Conservation (phyloP, 2,113 vertebrate species). For the Erpornis zantholeuca region DNA sequence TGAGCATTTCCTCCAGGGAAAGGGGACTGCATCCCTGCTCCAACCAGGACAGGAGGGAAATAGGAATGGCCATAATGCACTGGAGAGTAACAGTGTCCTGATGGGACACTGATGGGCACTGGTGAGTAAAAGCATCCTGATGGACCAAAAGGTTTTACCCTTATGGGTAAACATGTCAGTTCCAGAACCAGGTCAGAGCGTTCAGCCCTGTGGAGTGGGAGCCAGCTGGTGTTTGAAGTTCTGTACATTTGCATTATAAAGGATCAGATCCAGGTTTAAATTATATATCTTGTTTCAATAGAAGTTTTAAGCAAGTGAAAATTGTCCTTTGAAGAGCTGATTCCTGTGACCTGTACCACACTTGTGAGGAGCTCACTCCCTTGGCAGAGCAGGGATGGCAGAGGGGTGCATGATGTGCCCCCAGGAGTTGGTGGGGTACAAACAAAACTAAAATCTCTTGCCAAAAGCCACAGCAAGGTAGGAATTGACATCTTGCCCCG, state of each 20-base stretch:
- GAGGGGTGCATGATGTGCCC: not conserved
- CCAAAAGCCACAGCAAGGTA: not conserved
- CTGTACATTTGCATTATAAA: not conserved
- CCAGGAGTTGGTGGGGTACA: not conserved
- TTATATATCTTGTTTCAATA: not conserved
- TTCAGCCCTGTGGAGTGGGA: not conserved
- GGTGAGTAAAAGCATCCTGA: not conserved
- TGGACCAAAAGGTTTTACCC: not conserved
- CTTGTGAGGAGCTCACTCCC: not conserved
- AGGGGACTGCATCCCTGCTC: not conserved
- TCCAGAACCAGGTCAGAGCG: not conserved
- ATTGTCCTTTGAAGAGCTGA: not conserved
- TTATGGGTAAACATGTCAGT: not conserved
- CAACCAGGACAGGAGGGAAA: not conserved
- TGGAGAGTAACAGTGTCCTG: not conserved
- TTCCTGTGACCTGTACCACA: not conserved
- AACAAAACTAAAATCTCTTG: not conserved
- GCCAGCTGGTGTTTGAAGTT: not conserved
- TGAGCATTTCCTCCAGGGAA: not conserved
- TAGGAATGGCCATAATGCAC: not conserved
- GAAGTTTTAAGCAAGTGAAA: not conserved
- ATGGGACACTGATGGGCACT: not conserved
- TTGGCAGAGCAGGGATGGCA: not conserved
- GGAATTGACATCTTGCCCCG: not conserved
- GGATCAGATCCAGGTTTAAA: not conserved